phyloP scores from a whole-genome alignment of 2,888 invertebrate genomes.

The Patella caerulea region DNA sequence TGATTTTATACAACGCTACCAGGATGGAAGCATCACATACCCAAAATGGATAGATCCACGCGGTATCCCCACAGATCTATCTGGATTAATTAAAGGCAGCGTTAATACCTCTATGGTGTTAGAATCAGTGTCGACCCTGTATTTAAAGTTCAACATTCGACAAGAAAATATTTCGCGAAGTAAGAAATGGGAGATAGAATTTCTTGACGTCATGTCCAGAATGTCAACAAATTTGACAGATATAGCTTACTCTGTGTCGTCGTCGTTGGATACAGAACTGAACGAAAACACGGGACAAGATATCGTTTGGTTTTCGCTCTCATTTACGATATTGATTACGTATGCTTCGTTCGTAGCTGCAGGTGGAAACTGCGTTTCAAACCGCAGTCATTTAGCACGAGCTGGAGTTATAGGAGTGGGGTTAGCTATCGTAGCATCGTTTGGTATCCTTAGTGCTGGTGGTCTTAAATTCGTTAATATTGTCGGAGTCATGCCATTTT shows the following conservation, averaged over 20 bases:
- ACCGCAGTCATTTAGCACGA: constrained; percentile 33
- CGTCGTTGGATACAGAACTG: constrained; percentile 51
- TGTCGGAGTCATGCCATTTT: constrained; percentile 54
- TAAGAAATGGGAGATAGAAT: constrained; percentile 35
- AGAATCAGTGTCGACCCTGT: constrained; percentile 27
- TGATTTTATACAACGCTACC: constrained; percentile 9
- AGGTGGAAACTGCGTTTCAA: constrained; percentile 30
- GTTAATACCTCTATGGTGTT: constrained; percentile 11
- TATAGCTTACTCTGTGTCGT: constrained; percentile 39
- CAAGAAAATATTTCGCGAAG: constrained; percentile 24
- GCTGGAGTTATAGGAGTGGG: constrained; percentile 47
- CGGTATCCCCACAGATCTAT: constrained; percentile 1
- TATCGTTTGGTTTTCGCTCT: constrained; percentile 28
- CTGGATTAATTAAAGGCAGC: neutral
- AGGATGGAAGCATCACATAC: constrained; percentile 21
- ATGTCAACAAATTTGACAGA: constrained; percentile 11
- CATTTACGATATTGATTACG: constrained; percentile 30
- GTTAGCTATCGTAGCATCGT: constrained; percentile 47
- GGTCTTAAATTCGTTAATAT: constrained; percentile 49
- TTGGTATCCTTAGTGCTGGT: constrained; percentile 46
- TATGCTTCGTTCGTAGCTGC: constrained; percentile 33
- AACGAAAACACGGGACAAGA: constrained; percentile 36
- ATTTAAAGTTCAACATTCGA: constrained; percentile 31
- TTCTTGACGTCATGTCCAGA: constrained; percentile 23
- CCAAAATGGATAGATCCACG: constrained; percentile 26